Percentiles rank a stretch among this genome's conserved stretches.
Evolutionary conservation across 2,888 invertebrate species (phyloP).

Genomic region (Pyrrhopygopsis socrates): DNA sequence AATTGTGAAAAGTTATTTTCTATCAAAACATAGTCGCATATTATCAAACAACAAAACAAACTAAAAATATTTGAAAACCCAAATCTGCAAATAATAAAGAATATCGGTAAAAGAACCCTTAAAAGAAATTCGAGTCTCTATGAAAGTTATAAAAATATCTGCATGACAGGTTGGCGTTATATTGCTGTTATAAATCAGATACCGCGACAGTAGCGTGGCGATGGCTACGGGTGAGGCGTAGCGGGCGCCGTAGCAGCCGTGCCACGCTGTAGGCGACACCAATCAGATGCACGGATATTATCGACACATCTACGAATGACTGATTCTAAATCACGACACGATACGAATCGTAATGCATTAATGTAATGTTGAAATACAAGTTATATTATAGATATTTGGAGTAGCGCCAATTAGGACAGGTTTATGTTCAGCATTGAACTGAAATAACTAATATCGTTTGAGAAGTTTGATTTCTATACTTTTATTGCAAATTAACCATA

Average conservation of each 20-base stretch:
- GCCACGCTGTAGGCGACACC: slow-evolving; percentile 89
- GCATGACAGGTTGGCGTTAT: slow-evolving; percentile 93
- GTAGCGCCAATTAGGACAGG: neutral
- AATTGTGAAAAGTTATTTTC: no score
- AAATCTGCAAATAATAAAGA: neutral
- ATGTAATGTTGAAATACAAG: neutral
- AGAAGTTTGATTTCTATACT: neutral
- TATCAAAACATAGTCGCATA: no score
- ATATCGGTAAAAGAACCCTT: slow-evolving; percentile 63
- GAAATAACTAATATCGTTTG: neutral
- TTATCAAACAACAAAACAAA: no score
- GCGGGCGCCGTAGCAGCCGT: slow-evolving; percentile 85
- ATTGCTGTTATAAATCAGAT: slow-evolving; percentile 94
- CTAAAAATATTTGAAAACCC: neutral
- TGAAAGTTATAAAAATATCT: slow-evolving; percentile 94
- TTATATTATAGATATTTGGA: neutral
- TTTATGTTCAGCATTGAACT: neutral
- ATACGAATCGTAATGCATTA: neutral
- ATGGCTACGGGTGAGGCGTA: slow-evolving; percentile 86
- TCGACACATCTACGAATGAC: slow-evolving; percentile 72
- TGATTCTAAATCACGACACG: slow-evolving; percentile 52
- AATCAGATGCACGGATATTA: slow-evolving; percentile 91
- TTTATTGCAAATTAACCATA: no score
- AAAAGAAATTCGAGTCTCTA: slow-evolving; percentile 88
- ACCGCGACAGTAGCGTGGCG: slow-evolving; percentile 90